A percentile compares a stretch with the other conserved stretches of the same genome.
phyloP scores from a whole-genome alignment of 2,888 invertebrate species.

The Ctenicera cuprea region DNA sequence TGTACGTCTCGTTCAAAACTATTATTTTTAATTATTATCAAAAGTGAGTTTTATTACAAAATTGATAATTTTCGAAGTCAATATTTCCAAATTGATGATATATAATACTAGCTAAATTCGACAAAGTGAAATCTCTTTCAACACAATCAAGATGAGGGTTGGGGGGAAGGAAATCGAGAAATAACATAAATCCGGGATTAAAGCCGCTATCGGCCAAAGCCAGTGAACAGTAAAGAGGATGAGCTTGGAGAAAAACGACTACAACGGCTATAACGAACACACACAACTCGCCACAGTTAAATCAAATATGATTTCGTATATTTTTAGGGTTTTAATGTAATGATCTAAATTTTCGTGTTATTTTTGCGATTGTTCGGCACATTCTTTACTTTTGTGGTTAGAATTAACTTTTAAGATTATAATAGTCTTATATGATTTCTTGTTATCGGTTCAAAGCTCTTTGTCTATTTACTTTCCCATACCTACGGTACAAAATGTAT shows the following conservation, averaged over 20 bases:
- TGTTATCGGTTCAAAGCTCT: no score
- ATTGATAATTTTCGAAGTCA: no score
- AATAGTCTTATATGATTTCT: no score
- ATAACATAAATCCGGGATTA: slow-evolving; percentile 73
- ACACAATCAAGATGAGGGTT: slow-evolving; percentile 54
- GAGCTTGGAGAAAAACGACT: slow-evolving; percentile 62
- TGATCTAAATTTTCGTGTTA: not conserved
- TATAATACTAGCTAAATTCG: slow-evolving; percentile 22
- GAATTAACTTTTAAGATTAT: no score
- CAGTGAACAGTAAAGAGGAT: slow-evolving; percentile 71
- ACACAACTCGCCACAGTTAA: slow-evolving; percentile 40
- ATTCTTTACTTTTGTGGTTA: no score
- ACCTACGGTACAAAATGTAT: no score
- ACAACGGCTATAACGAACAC: slow-evolving; percentile 50
- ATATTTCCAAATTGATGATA: slow-evolving; percentile 1
- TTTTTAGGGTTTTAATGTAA: not conserved
- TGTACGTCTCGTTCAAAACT: no score
- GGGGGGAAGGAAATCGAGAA: slow-evolving; percentile 65
- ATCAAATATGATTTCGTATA: slow-evolving; percentile 39
- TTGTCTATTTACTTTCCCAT: no score
- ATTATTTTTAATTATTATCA: no score
- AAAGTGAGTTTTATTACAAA: no score
- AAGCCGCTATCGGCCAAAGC: slow-evolving; percentile 69
- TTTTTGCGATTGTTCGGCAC: not conserved
- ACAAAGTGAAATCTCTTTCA: slow-evolving; percentile 50